These are phyloP conservation scores for Phenacoccus solenopsis DNA, from an alignment of 1,140 invertebrate species.

Conservation along the genomic window DNA sequence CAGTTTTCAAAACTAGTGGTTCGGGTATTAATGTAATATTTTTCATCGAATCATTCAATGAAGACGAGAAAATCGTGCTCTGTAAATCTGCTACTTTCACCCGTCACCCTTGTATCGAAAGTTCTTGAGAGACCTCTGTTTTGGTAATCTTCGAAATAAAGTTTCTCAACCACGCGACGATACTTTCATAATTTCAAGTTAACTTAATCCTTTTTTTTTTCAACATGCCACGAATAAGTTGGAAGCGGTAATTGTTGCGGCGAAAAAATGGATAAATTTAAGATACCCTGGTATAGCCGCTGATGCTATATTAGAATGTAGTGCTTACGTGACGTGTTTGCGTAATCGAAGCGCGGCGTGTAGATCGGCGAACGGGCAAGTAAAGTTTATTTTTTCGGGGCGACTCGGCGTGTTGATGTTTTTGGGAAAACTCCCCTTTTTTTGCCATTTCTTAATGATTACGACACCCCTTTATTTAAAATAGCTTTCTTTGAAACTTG, in stretches of 20 bases:
- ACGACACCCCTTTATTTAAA: slow-evolving; percentile 1
- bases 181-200: not conserved
- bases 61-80: no score
- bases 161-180: no score
- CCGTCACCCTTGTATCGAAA: no score
- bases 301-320: slow-evolving; percentile 3
- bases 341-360: not conserved
- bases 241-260: not conserved
- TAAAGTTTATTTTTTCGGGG: not conserved
- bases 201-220: not conserved
- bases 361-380: not conserved
- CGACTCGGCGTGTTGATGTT: not conserved
- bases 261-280: not conserved
- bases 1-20: no score
- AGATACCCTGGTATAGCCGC: not conserved
- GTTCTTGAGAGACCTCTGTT: no score
- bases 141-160: no score
- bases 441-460: not conserved
- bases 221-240: not conserved
- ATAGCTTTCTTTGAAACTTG: not conserved
- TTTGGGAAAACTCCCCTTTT: not conserved
- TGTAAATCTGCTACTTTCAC: no score
- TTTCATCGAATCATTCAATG: no score
- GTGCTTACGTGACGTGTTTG: not conserved
- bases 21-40: no score